Base-by-base conservation (phyloP, 2,113 vertebrate genomes). In the Notarius lentiginosus region DNA sequence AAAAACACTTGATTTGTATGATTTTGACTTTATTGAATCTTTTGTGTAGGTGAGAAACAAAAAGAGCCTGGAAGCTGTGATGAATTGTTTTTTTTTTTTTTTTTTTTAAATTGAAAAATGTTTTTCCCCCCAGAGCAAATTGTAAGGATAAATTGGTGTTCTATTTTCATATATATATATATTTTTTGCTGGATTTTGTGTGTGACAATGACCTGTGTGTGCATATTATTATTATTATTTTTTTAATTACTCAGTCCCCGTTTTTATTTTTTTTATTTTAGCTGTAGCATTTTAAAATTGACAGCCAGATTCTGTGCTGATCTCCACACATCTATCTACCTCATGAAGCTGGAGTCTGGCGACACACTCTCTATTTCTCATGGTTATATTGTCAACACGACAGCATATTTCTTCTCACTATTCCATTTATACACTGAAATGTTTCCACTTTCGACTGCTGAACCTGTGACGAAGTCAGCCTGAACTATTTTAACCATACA, bases 261-360 rank as follows among this genome's bases (percentile, higher is more conserved):
- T 84, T 82, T 53, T 53, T 53, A n/a, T 53, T 53, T 53, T 53
- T 53, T 41, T 41, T 60, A 75, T 87, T 79, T 86, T 49, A 68
- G 53, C 17, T 1, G 87, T 60, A 27, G 2, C 77, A 70, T 76
- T 79, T 41, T 18, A 65, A 34, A 86, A 66, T 82, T 12, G 63
- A 84, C 51, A 0, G 5, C 81, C 53, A 51, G 75, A 41, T 60
- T 72, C 24, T 73, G 22, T 79, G 41, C 84, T 24, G 6, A 89
- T 84, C 56, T 76, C 55, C 88, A 86, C 83, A 86, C 87, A 70
- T 84, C 4, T 89, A 94, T 95, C 95, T 96, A 95, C 95, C 95
- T 96, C 95, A 94, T 90, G 55, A 56, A 88, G 90, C 88, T 90
- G 84, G 72, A 87, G 41, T 60, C 66, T 90, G 91, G 91, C 88